Evolutionary conservation across 2,797 vertebrate species (phyloP).

Genomic region (Mus minutoides): DNA sequence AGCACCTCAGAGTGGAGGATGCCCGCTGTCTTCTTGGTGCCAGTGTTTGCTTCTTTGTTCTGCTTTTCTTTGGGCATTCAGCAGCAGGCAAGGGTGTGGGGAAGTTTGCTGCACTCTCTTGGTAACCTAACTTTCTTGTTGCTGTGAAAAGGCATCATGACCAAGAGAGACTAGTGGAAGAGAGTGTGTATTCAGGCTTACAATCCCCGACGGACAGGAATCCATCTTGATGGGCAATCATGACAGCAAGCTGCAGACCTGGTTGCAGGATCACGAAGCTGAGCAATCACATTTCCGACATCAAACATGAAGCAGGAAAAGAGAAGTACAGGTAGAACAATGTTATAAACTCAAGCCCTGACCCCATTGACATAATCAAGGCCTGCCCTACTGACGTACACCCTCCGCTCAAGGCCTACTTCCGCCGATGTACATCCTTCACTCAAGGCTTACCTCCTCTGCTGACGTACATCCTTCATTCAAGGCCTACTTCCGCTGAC

Average conservation of each 20-base stretch:
- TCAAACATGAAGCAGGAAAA: neutral
- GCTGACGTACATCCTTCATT: neutral
- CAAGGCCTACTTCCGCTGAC: neutral
- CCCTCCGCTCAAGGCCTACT: no score
- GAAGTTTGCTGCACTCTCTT: neutral
- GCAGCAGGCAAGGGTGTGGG: neutral
- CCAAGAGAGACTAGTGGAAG: neutral
- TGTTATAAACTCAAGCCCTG: neutral
- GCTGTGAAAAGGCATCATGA: neutral
- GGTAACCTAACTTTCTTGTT: neutral
- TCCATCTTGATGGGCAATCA: neutral
- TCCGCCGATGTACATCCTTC: no score
- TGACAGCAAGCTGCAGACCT: neutral
- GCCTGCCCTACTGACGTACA: no score
- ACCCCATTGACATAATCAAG: no score
- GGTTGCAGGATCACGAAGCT: neutral
- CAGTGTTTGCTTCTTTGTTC: neutral
- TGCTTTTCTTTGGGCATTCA: neutral
- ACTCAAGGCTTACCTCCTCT: neutral
- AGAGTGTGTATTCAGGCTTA: no score
- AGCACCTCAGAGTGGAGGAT: neutral
- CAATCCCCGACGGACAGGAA: neutral
- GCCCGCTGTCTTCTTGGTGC: neutral
- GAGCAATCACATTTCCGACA: neutral
- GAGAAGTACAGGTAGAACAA: no score